Percentiles rank a stretch among this genome's conserved stretches.
These are phyloP conservation scores for Paramisgurnus dabryanus DNA, from an alignment of 2,113 vertebrate genomes.

Conservation along the genomic window DNA sequence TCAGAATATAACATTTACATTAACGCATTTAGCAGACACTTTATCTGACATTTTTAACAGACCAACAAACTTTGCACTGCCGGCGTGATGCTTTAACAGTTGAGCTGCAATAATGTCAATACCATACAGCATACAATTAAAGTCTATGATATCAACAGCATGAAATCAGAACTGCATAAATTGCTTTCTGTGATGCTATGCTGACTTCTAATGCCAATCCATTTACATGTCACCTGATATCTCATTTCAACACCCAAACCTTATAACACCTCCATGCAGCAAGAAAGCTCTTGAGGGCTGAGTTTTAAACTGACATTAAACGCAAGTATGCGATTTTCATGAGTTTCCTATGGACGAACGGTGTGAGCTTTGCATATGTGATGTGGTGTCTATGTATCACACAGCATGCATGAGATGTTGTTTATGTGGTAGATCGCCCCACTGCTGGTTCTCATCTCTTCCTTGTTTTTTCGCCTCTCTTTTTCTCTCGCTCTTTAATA, in stretches of 20 bases:
- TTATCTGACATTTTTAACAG: too few relatives aligned
- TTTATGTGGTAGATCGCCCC: conserved; percentile 22
- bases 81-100: too few relatives aligned
- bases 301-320: neutral
- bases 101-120: too few relatives aligned
- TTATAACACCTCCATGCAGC: neutral
- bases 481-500: conserved; percentile 58
- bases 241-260: neutral
- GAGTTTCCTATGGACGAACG: neutral
- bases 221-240: neutral
- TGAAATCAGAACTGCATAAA: neutral
- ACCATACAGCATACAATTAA: neutral
- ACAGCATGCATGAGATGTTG: neutral
- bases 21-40: too few relatives aligned
- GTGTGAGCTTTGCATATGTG: neutral
- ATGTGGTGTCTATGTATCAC: neutral
- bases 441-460: conserved; percentile 48
- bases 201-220: neutral
- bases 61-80: too few relatives aligned
- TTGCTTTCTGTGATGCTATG: neutral
- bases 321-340: neutral
- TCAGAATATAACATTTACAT: conserved; percentile 18
- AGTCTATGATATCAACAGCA: neutral
- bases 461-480: conserved; percentile 45
- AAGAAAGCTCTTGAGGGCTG: neutral